A percentile compares a stretch with the other conserved stretches of the same genome.
phyloP scores from a whole-genome alignment of 2,113 vertebrate genomes.

The Procavia capensis region DNA sequence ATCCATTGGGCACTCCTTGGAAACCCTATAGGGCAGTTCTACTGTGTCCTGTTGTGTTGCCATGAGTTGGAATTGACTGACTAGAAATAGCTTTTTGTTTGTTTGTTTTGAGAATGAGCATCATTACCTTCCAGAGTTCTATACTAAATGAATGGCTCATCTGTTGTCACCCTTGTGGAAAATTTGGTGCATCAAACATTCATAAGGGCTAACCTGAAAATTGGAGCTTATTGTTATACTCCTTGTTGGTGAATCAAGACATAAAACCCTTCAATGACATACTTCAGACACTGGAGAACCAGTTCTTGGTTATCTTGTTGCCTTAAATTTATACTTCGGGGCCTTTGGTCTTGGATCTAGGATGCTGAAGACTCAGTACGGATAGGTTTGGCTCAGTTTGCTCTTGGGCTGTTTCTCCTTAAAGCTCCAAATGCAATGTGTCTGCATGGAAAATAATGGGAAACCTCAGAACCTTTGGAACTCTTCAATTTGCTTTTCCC shows the following conservation, averaged over 20 bases:
- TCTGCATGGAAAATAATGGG: background rate
- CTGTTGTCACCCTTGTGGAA: background rate
- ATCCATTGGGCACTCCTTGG: no score
- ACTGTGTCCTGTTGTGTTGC: no score
- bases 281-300: background rate
- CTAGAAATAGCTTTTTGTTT: no score
- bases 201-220: conserved; percentile 18
- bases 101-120: conserved; percentile 54
- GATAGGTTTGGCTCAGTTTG: rapidly evolving
- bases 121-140: conserved; percentile 15
- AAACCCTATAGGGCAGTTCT: no score
- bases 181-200: conserved; percentile 36
- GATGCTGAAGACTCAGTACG: background rate
- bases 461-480: background rate
- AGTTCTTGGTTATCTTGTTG: background rate
- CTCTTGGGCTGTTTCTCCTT: rapidly evolving
- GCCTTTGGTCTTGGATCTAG: background rate
- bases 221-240: background rate
- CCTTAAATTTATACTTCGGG: background rate
- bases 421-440: rapidly evolving
- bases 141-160: background rate
- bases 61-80: no score
- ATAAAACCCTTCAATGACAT: background rate
- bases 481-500: background rate
- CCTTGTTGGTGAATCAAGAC: background rate